A percentile compares a stretch with the other conserved stretches of the same genome.
Conservation (phyloP, 2,113 vertebrate species). For the Eretmochelys imbricata region DNA sequence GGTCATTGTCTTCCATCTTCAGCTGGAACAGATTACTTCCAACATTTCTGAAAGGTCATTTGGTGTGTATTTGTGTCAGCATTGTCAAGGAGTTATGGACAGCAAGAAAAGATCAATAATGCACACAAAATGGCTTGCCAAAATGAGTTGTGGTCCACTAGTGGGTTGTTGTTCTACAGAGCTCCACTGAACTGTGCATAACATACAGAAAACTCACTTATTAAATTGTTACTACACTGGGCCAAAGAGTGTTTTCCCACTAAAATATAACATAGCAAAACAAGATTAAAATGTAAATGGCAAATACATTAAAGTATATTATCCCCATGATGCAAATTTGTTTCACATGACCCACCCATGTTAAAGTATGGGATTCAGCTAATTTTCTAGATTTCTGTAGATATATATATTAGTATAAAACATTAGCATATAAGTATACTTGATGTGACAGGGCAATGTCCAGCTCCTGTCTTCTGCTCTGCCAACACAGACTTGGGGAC, state of each 20-base stretch:
- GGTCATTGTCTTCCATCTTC: slow-evolving; percentile 65
- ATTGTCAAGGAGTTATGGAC: slow-evolving; percentile 70
- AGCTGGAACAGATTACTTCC: slow-evolving; percentile 75
- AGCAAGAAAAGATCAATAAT: slow-evolving; percentile 74
- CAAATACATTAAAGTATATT: slow-evolving; percentile 17
- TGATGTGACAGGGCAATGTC: neutral
- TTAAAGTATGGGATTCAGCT: neutral
- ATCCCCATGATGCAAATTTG: slow-evolving; percentile 21
- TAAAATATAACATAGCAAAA: slow-evolving; percentile 1
- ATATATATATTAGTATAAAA: neutral
- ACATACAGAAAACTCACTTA: slow-evolving; percentile 35
- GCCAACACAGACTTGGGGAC: too few species aligned
- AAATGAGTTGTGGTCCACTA: slow-evolving; percentile 66
- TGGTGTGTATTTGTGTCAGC: slow-evolving; percentile 63
- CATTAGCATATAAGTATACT: neutral
- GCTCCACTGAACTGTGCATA: slow-evolving; percentile 40
- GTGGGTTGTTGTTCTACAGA: slow-evolving; percentile 49
- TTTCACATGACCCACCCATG: neutral
- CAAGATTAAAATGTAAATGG: slow-evolving; percentile 28
- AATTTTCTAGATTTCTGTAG: neutral
- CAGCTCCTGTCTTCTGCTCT: too few species aligned
- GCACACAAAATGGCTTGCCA: slow-evolving; percentile 70
- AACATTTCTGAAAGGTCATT: slow-evolving; percentile 72
- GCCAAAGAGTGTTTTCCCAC: neutral
- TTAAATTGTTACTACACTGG: neutral